Percentiles rank a stretch among this genome's conserved stretches.
Evolutionary conservation across 2,888 invertebrate genomes (phyloP).

Genomic region (Byasa hedistus): DNA sequence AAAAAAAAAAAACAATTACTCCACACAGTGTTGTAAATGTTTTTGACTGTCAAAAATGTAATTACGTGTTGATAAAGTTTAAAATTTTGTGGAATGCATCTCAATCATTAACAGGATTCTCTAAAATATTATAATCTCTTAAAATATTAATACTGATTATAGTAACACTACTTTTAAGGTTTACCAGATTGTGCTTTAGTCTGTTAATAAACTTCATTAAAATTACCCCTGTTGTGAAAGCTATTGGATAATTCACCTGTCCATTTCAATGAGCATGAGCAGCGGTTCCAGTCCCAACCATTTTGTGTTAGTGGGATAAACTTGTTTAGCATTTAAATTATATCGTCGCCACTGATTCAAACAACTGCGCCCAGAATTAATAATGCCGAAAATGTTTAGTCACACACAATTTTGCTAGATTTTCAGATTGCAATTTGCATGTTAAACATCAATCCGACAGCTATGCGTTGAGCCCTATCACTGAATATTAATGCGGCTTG

Average conservation of each 20-base stretch:
- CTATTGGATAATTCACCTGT: slow-evolving; percentile 52
- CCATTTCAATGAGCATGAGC: slow-evolving; percentile 60
- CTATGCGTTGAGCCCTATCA: slow-evolving; percentile 75
- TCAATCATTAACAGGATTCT: no score
- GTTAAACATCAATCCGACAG: slow-evolving; percentile 76
- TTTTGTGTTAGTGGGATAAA: slow-evolving; percentile 70
- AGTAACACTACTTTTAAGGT: neutral
- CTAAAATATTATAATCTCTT: no score
- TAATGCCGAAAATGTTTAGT: slow-evolving; percentile 76
- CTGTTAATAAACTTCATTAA: slow-evolving; percentile 19
- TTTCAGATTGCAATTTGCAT: slow-evolving; percentile 79
- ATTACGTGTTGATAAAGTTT: no score
- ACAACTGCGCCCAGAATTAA: slow-evolving; percentile 74
- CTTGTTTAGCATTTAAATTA: slow-evolving; percentile 78
- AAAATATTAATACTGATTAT: neutral
- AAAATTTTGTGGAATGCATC: no score
- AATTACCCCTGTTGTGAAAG: slow-evolving; percentile 25
- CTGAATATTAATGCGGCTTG: slow-evolving; percentile 77
- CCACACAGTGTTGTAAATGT: neutral
- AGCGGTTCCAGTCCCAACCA: slow-evolving; percentile 52
- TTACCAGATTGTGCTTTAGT: neutral
- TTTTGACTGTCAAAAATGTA: no score
- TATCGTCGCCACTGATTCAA: slow-evolving; percentile 71
- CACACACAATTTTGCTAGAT: slow-evolving; percentile 75
- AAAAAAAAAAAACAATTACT: neutral